Evolutionary conservation across 1,140 invertebrate species (phyloP).

Genomic region (Akabosia matsudoensis): DNA sequence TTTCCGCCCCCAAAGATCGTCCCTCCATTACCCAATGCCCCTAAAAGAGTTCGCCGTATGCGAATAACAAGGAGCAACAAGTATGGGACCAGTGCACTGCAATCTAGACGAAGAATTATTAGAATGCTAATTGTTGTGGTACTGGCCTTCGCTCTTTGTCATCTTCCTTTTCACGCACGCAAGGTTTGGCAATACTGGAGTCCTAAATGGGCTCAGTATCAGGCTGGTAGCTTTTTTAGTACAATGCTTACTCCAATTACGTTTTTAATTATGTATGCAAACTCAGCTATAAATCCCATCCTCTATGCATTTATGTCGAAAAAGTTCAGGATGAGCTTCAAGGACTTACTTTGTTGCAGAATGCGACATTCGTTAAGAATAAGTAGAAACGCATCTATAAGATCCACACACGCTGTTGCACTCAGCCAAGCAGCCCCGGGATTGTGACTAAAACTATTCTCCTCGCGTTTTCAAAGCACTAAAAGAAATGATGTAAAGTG

Average conservation of each 20-base stretch:
- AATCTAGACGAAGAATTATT: constrained; percentile 52
- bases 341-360: constrained; percentile 39
- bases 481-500: no score
- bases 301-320: constrained; percentile 79
- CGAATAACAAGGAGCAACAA: constrained; percentile 31
- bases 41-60: constrained; percentile 15
- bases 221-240: constrained; percentile 64
- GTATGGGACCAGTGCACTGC: constrained; percentile 40
- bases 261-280: constrained; percentile 76
- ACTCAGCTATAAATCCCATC: constrained; percentile 78
- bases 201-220: constrained; percentile 56
- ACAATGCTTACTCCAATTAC: constrained; percentile 75
- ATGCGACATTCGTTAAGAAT: constrained; percentile 30
- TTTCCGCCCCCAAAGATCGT: neutral
- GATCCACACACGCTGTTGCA: constrained; percentile 38
- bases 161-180: constrained; percentile 76
- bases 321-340: constrained; percentile 53
- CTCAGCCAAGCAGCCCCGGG: no score
- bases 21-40: neutral
- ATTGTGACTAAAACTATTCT: no score
- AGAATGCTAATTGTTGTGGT: constrained; percentile 79
- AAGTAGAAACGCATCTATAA: constrained; percentile 26
- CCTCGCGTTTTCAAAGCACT: no score
- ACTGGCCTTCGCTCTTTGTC: constrained; percentile 76
- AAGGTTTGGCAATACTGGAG: constrained; percentile 74